Base-by-base conservation (phyloP, 2,888 invertebrate species). In the Cephus nigrinus region DNA sequence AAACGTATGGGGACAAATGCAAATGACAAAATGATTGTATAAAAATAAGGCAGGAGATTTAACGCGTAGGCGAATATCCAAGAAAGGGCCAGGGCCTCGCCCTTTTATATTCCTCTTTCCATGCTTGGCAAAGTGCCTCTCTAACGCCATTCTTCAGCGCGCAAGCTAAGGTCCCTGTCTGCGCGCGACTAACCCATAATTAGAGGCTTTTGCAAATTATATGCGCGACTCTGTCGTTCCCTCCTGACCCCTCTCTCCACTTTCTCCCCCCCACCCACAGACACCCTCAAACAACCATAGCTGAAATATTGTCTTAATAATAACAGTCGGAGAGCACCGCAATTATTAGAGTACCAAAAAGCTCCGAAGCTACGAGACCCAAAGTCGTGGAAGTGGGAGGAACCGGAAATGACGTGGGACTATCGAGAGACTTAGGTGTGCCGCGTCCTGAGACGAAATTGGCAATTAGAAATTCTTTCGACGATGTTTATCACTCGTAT, bases 221-320 rank as follows among this genome's bases (percentile, higher is more conserved):
- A 91, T 91, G 91, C 91, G 88, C 89, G 90, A 90, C 90, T 90
- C 35, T 34, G 78, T 90, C 90, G 91, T 91, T 91, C 91, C 90
- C 89, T 90, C 91, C 85, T 23, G 55, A 55, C 55, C 55, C 55
- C 55, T 4, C 36, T 15, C 36, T 0, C 4, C 12, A 36, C 55
- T 40, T 15, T 35, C 35, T 35, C 35, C 11, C 12, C 23, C 55
- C 23, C 23, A 23, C 55, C 23, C 23, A 5, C 40, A 15, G 15
- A 15, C 15, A 40, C 55, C 55, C 9, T 15, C 23, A 23, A 55
- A 55, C 23, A 23, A 55, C 55, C 23, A 55, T 55, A 55, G 90
- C 91, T 91, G 90, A 91, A 91, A 91, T 91, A 91, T 91, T 90
- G 91, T 90, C 89, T 91, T 91, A 91, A 91, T 91, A 91, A 91